phyloP scores from a whole-genome alignment of 2,888 invertebrate genomes.

The Eupeodes latifasciatus region DNA sequence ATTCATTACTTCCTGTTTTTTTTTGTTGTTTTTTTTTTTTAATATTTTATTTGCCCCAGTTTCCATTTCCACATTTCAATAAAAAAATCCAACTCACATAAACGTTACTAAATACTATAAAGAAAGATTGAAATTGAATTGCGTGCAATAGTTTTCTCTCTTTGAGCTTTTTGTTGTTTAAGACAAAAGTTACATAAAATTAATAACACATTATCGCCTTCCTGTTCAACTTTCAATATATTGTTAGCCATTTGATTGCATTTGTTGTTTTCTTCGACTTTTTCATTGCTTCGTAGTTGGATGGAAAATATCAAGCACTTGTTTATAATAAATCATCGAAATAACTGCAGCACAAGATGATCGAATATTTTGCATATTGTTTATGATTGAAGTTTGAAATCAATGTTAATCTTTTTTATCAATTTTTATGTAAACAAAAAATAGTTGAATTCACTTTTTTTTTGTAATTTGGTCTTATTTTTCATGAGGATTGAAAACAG shows the following conservation, averaged over 20 bases:
- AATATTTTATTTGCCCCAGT: no score
- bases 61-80: no score
- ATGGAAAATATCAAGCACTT: background rate
- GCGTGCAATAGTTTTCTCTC: background rate
- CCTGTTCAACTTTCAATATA: background rate
- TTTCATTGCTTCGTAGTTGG: background rate
- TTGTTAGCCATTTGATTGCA: constrained; percentile 4
- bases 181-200: constrained; percentile 14
- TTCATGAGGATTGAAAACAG: background rate
- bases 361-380: no score
- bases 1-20: no score
- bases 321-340: background rate
- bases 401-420: no score
- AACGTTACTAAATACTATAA: background rate
- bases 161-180: background rate
- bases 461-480: no score
- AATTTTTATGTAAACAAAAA: no score
- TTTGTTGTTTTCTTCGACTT: background rate
- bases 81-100: background rate
- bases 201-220: constrained; percentile 17
- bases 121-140: background rate
- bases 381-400: no score
- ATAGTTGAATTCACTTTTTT: no score
- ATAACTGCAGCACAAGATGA: no score
- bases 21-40: no score